Evolutionary conservation across 2,888 invertebrate genomes (phyloP).

Genomic region (Acrocyrtus sp.): DNA sequence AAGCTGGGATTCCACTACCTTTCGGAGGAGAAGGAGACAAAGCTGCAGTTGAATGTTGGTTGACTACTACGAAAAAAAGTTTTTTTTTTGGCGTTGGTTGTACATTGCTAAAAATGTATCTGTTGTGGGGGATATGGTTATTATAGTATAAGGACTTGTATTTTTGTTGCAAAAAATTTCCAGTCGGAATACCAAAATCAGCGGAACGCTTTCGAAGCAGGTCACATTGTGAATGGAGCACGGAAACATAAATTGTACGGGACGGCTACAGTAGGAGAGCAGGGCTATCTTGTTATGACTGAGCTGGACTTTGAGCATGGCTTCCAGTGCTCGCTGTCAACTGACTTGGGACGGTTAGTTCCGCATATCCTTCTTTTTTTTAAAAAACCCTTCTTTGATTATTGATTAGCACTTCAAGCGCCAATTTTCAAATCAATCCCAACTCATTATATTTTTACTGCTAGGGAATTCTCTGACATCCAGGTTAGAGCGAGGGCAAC

Average conservation of each 20-base stretch:
- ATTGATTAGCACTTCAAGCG: neutral
- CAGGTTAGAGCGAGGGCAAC: slow-evolving; percentile 54
- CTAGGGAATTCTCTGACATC: slow-evolving; percentile 57
- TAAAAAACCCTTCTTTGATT: neutral
- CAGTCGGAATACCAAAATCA: slow-evolving; percentile 58
- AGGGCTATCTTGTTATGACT: slow-evolving; percentile 57
- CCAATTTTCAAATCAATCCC: too few species aligned
- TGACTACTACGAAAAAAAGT: slow-evolving; percentile 15
- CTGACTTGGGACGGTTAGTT: slow-evolving; percentile 62
- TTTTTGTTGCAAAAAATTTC: neutral
- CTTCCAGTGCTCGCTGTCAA: slow-evolving; percentile 54
- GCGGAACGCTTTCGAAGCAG: slow-evolving; percentile 54
- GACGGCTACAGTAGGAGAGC: slow-evolving; percentile 46
- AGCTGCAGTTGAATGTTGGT: slow-evolving; percentile 58
- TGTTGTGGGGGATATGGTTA: neutral
- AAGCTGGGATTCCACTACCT: slow-evolving; percentile 56
- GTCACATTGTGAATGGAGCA: slow-evolving; percentile 49
- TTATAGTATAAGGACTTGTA: neutral
- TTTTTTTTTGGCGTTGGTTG: neutral
- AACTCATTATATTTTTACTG: too few species aligned
- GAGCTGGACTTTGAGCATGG: slow-evolving; percentile 60
- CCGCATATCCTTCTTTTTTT: neutral
- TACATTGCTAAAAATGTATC: neutral
- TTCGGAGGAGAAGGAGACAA: slow-evolving; percentile 61
- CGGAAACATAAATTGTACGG: slow-evolving; percentile 54